Evolutionary conservation across 2,113 vertebrate genomes (phyloP).

Genomic region (Petroica traversi): DNA sequence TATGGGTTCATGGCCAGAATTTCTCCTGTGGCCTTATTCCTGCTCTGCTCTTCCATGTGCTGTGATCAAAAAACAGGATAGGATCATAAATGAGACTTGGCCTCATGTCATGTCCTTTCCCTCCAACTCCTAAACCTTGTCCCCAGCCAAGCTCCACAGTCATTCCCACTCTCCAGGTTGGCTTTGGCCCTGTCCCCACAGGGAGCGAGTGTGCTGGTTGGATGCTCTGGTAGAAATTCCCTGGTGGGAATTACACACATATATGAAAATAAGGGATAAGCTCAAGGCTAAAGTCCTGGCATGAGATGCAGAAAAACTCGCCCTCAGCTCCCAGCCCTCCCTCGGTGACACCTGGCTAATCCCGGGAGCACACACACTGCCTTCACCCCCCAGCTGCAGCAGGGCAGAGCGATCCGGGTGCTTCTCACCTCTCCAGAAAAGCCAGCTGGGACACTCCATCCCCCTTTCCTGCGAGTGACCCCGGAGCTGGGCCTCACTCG

Average conservation of each 20-base stretch:
- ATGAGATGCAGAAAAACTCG: background rate
- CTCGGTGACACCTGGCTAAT: background rate
- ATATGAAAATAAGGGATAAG: conserved; percentile 12
- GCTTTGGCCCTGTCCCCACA: background rate
- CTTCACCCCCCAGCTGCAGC: background rate
- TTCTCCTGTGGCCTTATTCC: background rate
- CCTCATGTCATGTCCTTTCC: background rate
- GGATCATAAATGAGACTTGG: background rate
- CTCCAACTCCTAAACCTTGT: background rate
- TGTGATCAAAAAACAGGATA: background rate
- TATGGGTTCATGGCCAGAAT: background rate
- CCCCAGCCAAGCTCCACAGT: background rate
- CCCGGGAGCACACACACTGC: background rate
- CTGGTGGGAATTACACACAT: background rate
- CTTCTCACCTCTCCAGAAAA: background rate
- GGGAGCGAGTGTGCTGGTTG: background rate
- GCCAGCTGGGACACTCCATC: background rate
- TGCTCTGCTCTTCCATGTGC: background rate
- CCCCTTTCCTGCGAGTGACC: background rate
- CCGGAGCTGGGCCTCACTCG: background rate
- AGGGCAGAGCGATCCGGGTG: background rate
- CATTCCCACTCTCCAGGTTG: background rate
- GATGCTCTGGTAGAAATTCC: background rate
- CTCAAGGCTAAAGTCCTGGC: background rate
- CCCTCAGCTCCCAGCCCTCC: background rate